These are phyloP conservation scores for Xyrichtys novacula DNA, from an alignment of 2,797 vertebrate species.

Conservation along the genomic window DNA sequence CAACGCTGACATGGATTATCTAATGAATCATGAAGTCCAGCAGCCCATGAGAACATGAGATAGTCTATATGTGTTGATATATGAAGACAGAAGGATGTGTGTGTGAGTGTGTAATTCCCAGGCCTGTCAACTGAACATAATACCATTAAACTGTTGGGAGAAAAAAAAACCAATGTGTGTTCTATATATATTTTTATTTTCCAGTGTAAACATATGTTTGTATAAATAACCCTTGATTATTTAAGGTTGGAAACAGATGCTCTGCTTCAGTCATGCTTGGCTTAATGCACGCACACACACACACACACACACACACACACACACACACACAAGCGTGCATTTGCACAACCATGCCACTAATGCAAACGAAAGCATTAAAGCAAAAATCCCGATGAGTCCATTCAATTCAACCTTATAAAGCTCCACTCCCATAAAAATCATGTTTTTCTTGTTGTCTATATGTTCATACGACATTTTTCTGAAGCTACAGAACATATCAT, in stretches of 20 bases:
- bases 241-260: constrained; percentile 47
- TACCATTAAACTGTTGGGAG: neutral
- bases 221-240: constrained; percentile 61
- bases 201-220: neutral
- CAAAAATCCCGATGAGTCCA: too few relatives aligned
- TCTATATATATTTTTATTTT: too few relatives aligned
- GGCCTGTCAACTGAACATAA: neutral
- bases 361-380: neutral
- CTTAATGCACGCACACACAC: constrained; percentile 24
- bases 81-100: neutral
- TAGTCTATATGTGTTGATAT: neutral
- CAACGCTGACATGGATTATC: constrained; percentile 14
- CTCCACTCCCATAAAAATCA: too few relatives aligned
- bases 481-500: too few relatives aligned
- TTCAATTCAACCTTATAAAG: too few relatives aligned
- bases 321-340: neutral
- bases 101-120: constrained; percentile 6
- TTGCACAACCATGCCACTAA: neutral
- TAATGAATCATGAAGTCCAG: neutral
- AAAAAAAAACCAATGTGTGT: neutral
- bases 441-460: too few relatives aligned
- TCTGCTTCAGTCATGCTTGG: constrained; percentile 35
- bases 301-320: neutral
- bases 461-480: too few relatives aligned
- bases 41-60: neutral